Conservation (phyloP, 2,888 invertebrate genomes). For the Rotaria socialis region DNA sequence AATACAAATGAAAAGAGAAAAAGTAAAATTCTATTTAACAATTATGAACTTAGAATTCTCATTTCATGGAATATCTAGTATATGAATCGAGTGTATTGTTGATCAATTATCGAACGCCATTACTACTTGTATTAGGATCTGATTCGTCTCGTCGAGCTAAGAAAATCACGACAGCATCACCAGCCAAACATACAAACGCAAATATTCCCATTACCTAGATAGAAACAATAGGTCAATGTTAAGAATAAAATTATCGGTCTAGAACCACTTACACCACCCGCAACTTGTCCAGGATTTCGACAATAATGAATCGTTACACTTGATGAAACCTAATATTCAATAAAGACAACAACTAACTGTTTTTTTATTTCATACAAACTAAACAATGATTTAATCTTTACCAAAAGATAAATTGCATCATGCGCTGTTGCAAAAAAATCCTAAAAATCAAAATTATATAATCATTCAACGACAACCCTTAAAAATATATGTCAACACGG, state of each 20-base stretch:
- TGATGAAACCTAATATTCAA: constrained; percentile 10
- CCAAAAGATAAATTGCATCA: constrained; percentile 21
- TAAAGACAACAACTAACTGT: not conserved
- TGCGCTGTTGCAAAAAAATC: constrained; percentile 15
- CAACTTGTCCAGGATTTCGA: constrained; percentile 5
- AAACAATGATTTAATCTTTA: not conserved
- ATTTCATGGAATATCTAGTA: too few relatives aligned
- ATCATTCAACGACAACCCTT: not conserved
- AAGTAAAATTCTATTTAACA: too few relatives aligned
- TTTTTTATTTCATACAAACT: not conserved
- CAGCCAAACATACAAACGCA: constrained; percentile 9
- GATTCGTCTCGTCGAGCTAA: not conserved
- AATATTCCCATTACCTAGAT: constrained; percentile 21
- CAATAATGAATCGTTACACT: constrained; percentile 35
- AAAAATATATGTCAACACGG: not conserved
- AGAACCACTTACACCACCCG: not conserved
- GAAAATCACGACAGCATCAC: constrained; percentile 9
- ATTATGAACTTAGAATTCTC: too few relatives aligned
- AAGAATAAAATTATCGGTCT: too few relatives aligned
- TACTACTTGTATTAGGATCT: not conserved
- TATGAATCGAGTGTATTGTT: too few relatives aligned
- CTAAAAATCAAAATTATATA: constrained; percentile 21
- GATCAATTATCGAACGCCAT: not conserved
- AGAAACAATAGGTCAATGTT: not conserved
- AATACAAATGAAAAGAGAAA: too few relatives aligned